A percentile compares a stretch with the other conserved stretches of the same genome.
phyloP scores from a whole-genome alignment of 1,140 invertebrate species.

The Platorchestia sp. region DNA sequence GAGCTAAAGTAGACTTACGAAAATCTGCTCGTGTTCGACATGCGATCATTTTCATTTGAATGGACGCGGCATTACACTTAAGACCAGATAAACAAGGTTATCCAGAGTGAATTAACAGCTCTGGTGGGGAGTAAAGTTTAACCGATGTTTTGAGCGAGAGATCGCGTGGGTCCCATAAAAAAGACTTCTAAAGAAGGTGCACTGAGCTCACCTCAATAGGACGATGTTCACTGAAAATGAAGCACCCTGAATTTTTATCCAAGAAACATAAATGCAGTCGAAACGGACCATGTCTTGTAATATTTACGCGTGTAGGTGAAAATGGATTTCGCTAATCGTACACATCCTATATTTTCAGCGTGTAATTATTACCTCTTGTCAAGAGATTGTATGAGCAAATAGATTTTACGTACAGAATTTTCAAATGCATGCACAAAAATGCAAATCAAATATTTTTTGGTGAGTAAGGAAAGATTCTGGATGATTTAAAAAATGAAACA shows the following conservation, averaged over 20 bases:
- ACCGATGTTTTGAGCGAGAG: neutral
- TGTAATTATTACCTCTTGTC: neutral
- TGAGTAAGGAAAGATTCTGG: neutral
- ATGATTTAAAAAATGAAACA: neutral
- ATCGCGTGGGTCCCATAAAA: neutral
- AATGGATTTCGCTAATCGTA: neutral
- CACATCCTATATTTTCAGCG: neutral
- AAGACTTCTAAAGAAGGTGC: neutral
- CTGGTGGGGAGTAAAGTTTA: neutral
- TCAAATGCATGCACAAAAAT: neutral
- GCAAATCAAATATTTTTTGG: neutral
- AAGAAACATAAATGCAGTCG: neutral
- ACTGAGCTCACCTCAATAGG: neutral
- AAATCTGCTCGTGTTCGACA: neutral
- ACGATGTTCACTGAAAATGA: neutral
- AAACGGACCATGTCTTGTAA: neutral
- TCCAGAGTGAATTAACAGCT: neutral
- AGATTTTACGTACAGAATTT: neutral
- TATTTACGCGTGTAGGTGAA: neutral
- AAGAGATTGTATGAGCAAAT: neutral
- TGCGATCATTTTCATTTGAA: constrained; percentile 17
- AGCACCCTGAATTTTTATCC: constrained; percentile 1
- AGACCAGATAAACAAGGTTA: constrained; percentile 22
- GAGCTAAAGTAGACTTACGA: neutral
- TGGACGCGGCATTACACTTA: neutral